Base-by-base conservation (phyloP, 2,888 invertebrate genomes). In the Phaedon cochleariae region DNA sequence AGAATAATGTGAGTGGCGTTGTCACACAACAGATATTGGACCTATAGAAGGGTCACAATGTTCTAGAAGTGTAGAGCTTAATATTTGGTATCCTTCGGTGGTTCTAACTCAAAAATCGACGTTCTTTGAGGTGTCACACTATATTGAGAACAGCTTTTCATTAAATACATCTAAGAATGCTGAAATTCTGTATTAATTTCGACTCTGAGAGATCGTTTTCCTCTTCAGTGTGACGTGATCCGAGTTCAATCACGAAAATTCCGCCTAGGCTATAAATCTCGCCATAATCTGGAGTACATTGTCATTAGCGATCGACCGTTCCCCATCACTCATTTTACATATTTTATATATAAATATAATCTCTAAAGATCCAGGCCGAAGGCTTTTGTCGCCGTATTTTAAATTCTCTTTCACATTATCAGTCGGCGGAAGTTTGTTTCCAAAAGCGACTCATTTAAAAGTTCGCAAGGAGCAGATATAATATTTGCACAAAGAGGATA, bases 311-410 rank as follows among this genome's bases (percentile, higher is more conserved):
- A 29, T 61, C 59, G 60, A 65, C 62, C 63, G 59, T 64, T 62
- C 68, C 69, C 68, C 68, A 68, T 69, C 66, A 64, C 64, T 62
- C 69, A 62, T 70, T 64, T 60, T 72, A 68, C 70, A 73, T 73
- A 70, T 69, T 73, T 73, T 70, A 73, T 72, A 62, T 70, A 72
- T 72, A 59, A 66, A 68, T 62, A 68, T 73, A 73, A 73, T 72
- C 70, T 69, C 63, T 64, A 64, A 65, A 72, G 63, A 72, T 64
- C 66, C 65, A 60, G 59, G 52, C 65, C 49, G 59, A 29, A 64
- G 57, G 64, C 68, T 69, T 70, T 73, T 71, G 73, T 73, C 65
- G 72, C 69, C 49, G 59, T 61, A 69, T 69, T 72, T 68, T 65
- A 72, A 71, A 71, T 71, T 71, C 71, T 62, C 69, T 72, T 70